Conservation (phyloP, 2,797 vertebrate genomes). For the Pseudomugil gertrudae region DNA sequence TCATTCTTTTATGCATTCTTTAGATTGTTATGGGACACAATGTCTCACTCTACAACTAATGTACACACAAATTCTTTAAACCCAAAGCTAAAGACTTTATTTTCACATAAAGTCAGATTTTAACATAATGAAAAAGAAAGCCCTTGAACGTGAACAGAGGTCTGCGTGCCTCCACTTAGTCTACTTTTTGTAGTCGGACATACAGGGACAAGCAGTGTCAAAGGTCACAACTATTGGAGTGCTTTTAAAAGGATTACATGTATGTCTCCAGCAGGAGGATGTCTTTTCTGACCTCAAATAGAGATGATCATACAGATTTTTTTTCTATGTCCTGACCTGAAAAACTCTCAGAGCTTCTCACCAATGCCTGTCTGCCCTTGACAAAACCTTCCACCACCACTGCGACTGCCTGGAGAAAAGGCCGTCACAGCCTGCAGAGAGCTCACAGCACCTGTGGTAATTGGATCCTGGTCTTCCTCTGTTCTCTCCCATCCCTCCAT, state of each 20-base stretch:
- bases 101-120: too few relatives aligned
- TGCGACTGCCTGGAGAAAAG: constrained; percentile 23
- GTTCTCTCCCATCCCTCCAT: constrained; percentile 5
- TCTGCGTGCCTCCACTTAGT: not conserved
- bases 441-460: constrained; percentile 59
- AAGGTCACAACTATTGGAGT: constrained; percentile 22
- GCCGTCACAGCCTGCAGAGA: constrained; percentile 39
- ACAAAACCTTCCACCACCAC: constrained; percentile 14
- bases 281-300: constrained; percentile 64
- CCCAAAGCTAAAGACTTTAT: too few relatives aligned
- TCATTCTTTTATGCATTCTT: too few relatives aligned
- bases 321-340: constrained; percentile 27
- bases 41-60: too few relatives aligned
- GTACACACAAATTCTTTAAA: too few relatives aligned
- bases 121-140: too few relatives aligned
- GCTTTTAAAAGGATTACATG: constrained; percentile 42
- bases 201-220: not conserved
- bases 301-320: constrained; percentile 14
- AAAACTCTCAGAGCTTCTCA: constrained; percentile 23
- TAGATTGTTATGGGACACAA: too few relatives aligned
- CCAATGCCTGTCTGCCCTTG: constrained; percentile 46
- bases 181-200: not conserved
- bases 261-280: constrained; percentile 48
- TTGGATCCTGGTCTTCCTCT: constrained; percentile 63
- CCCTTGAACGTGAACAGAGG: not conserved